Base-by-base conservation (phyloP, 2,113 vertebrate genomes). In the Crotophaga sulcirostris region DNA sequence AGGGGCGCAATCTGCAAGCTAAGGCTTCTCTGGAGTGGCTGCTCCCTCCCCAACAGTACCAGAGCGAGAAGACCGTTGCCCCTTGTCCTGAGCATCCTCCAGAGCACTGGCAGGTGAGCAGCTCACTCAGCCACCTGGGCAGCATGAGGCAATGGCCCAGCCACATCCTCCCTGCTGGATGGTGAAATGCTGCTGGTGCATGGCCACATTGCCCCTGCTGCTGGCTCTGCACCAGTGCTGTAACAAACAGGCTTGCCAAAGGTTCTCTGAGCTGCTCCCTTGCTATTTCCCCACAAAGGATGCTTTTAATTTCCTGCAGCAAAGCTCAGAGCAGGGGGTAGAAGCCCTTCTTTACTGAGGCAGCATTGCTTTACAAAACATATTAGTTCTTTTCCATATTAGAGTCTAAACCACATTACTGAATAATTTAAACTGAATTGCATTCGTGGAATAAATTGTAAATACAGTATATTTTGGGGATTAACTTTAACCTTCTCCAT, bases 51-150 rank as follows among this genome's bases (percentile, higher is more conserved):
- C 0, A 3, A 34, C 7, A 6, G 38, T 21, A 44, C 13, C 36
- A 17, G 49, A 13, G 26, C 0, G 2, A 28, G 59, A 16, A 29
- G 13, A 23, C 13, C 26, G 3, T 21, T 0, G 0, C 7, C 28
- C 29, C 9, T 56, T 1, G 0, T 67, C 25, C 59, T 6, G 26
- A 26, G 54, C 75, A 56, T 33, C 52, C 36, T 51, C 54, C 8
- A 9, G 58, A 29, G 52, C 55, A 15, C 15, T 1, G 26, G 7
- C 4, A 28, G 36, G 34, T 4, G 34, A 86, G 59, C 60, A n/a
- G 55, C 34, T 72, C 36, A 1, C 40, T 66, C 0, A 1, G 80
- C 40, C 26, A 66, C 63, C n/a, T 47, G 2, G 1, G 31, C 44
- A 59, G 66, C 59, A 36, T 0, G 2, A 38, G 25, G 45, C 28